Percentiles rank a stretch among this genome's conserved stretches.
phyloP scores from a whole-genome alignment of 64 coral and sea anemone genomes.

The Dendrophyllia cribrosa region DNA sequence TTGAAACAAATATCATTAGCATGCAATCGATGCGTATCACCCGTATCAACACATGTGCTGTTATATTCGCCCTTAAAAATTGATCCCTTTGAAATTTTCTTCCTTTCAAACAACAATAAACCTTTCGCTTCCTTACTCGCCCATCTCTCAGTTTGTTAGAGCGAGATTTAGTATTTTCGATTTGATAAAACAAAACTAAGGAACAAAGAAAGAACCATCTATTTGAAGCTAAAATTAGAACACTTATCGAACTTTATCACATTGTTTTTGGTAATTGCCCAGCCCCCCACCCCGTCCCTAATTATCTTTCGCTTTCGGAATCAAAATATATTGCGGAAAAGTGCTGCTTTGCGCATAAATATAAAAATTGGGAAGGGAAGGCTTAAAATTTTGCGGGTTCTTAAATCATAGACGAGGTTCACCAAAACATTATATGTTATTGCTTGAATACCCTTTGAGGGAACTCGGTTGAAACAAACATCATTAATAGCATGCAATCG shows the following conservation, averaged over 20 bases:
- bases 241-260: neutral
- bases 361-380: neutral
- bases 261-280: no score
- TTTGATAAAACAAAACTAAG: neutral
- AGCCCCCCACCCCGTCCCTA: neutral
- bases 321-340: neutral
- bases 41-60: no score
- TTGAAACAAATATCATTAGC: slow-evolving; percentile 74
- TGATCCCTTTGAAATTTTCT: neutral
- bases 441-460: neutral
- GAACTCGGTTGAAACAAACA: slow-evolving; percentile 63
- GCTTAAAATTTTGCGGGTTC: neutral
- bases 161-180: neutral
- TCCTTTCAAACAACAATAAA: neutral
- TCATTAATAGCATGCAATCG: slow-evolving; percentile 69
- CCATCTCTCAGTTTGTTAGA: neutral
- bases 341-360: neutral
- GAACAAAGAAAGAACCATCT: neutral
- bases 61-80: no score
- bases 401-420: neutral
- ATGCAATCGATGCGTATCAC: slow-evolving; percentile 37
- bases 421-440: slow-evolving; percentile 16
- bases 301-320: neutral
- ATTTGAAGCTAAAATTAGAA: slow-evolving; percentile 34
- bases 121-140: neutral